These are phyloP conservation scores for Dipodomys spectabilis DNA, from an alignment of 2,113 vertebrate species.

Conservation along the genomic window DNA sequence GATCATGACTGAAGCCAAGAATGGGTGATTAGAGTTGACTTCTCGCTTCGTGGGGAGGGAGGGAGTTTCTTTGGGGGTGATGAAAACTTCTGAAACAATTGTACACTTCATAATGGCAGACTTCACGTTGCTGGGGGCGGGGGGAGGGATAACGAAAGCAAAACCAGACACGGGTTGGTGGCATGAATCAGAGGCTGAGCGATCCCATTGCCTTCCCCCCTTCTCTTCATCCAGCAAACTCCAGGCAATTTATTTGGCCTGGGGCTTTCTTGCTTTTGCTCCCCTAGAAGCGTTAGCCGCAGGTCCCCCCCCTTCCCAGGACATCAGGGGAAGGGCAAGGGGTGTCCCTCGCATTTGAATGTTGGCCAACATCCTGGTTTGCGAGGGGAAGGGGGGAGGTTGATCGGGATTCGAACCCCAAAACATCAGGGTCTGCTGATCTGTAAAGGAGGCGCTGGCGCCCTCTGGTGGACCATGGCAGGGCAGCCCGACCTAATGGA, in stretches of 20 bases:
- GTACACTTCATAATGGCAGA: too few relatives aligned
- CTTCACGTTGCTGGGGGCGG: too few relatives aligned
- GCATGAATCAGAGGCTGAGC: background rate
- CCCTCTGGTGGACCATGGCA: background rate
- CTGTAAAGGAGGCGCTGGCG: background rate
- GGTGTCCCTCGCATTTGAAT: background rate
- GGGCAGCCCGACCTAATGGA: background rate
- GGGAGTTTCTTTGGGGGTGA: background rate
- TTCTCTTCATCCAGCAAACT: background rate
- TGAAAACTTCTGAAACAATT: background rate
- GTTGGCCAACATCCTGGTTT: background rate
- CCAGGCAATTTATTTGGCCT: background rate
- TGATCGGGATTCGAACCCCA: background rate
- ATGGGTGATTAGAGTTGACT: background rate
- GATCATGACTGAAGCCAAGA: background rate
- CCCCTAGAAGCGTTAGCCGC: too few relatives aligned
- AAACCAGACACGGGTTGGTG: background rate
- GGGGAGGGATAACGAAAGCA: background rate
- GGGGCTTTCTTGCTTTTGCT: conserved; percentile 5
- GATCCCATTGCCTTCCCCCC: background rate
- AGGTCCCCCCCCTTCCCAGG: background rate
- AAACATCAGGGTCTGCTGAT: background rate
- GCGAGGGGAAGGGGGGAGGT: too few relatives aligned
- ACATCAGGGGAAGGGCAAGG: background rate
- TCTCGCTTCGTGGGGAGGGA: background rate